Base-by-base conservation (phyloP, 2,797 vertebrate genomes). In the Novumbra hubbsi region DNA sequence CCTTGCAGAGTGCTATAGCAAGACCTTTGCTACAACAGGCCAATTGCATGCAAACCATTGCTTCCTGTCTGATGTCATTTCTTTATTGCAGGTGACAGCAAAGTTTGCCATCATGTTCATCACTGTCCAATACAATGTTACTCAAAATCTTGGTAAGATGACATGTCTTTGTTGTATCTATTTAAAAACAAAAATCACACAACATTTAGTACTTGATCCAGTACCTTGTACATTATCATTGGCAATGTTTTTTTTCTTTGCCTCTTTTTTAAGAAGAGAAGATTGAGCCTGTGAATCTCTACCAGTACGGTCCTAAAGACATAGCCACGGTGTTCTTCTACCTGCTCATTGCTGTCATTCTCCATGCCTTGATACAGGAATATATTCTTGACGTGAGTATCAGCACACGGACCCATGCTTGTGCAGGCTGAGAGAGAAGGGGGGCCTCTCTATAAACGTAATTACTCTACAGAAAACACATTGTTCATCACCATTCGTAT, bases 301-400 rank as follows among this genome's bases (percentile, higher is more conserved):
- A 95, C 86, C 93, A 91, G 67, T 95, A 94, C 19, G 94, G 94
- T 41, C 91, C 91, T 14, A 95, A 95, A 89, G 95, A 96, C 72
- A 86, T 94, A 72, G 94, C 94, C n/a, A 95, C 95, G 0, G 87
- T 96, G 75, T 89, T 95, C 88, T 95, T 96, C 88, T 96, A 95
- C 83, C 90, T 95, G 86, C 94, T 96, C 0, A 91, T 96, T 38
- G 93, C 92, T 11, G 90, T 96, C 84, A 94, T 94, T 81, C 93
- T 96, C 75, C 95, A 95, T 69, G 94, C 94, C 78, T 91, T 95
- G 89, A 95, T 96, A 86, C 95, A 96, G 79, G 94, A 96, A 82
- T 92, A 94, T 76, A 87, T 95, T 76, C 92, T 96, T 1, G 94
- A 96, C 32, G 95, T 96, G 89, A 95, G 94, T 52, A 48, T 66